Percentiles rank a stretch among this genome's conserved stretches.
Conservation (phyloP, 2,113 vertebrate genomes). For the Chaetodon auriga region DNA sequence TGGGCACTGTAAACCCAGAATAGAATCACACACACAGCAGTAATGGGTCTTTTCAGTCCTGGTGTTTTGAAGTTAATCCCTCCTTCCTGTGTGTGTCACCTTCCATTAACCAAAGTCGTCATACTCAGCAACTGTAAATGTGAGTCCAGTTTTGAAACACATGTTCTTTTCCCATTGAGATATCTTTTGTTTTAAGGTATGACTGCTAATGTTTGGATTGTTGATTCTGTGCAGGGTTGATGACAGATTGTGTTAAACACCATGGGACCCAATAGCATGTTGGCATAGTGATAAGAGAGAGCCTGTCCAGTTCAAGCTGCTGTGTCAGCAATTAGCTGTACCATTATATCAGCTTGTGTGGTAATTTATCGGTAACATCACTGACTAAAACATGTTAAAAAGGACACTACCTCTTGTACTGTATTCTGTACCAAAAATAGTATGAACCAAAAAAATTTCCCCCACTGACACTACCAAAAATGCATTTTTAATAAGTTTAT, state of each 20-base stretch:
- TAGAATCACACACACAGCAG: background rate
- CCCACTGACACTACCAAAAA: constrained; percentile 20
- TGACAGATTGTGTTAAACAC: background rate
- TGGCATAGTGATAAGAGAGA: background rate
- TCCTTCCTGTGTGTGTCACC: background rate
- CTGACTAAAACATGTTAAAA: background rate
- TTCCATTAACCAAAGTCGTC: background rate
- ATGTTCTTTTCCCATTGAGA: background rate
- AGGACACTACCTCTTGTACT: background rate
- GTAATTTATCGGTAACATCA: background rate
- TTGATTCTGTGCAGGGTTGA: background rate
- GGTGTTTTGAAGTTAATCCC: background rate
- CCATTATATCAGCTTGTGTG: background rate
- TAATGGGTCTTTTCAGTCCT: background rate
- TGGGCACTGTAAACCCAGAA: background rate
- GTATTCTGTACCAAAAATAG: background rate
- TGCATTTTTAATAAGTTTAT: constrained; percentile 50
- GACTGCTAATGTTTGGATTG: background rate
- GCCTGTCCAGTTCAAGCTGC: background rate
- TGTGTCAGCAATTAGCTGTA: background rate
- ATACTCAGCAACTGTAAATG: background rate
- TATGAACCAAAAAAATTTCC: background rate
- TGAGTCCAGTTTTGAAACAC: background rate
- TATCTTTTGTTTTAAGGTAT: background rate
- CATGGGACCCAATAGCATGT: background rate